Evolutionary conservation across 1,140 invertebrate species (phyloP), one percentile per base, ranked within the genome.

Genomic region (Triops cancriformis): DNA sequence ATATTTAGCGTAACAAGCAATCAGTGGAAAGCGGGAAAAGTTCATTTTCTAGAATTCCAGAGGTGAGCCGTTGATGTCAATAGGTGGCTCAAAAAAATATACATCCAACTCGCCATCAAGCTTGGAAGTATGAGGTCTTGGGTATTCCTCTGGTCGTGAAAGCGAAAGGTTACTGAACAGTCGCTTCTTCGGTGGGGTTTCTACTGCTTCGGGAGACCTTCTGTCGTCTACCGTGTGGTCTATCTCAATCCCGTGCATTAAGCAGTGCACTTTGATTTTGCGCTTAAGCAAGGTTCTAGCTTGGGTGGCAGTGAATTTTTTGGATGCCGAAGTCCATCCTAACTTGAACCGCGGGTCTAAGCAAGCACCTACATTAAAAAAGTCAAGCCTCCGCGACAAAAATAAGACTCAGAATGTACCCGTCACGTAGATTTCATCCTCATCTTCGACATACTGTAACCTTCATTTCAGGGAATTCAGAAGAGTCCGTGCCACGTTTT

Each of bases 281-380:
- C n/a, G n/a, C n/a, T n/a, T n/a, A n/a, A n/a, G n/a, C n/a, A n/a
- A n/a, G n/a, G n/a, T n/a, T n/a, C n/a, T n/a, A n/a, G n/a, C n/a
- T n/a, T n/a, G n/a, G n/a, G n/a, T n/a, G n/a, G n/a, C n/a, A n/a
- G n/a, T n/a, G n/a, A n/a, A n/a, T n/a, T n/a, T n/a, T n/a, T n/a
- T n/a, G n/a, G n/a, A n/a, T n/a, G n/a, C n/a, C n/a, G n/a, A n/a
- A n/a, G n/a, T n/a, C n/a, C n/a, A n/a, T n/a, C n/a, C n/a, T n/a
- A n/a, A n/a, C n/a, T n/a, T n/a, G n/a, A n/a, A n/a, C n/a, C n/a
- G n/a, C n/a, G 74, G 74, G 28, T 75, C 4, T 42, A 75, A 31
- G 28, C 74, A 75, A 12, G 74, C 73, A 73, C 73, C 73, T 73
- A 27, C 73, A 73, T 26, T 26, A 73, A 73, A 73, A 73, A 73